Base-by-base conservation (phyloP, 2,888 invertebrate genomes). In the Stenotaenia linearis region DNA sequence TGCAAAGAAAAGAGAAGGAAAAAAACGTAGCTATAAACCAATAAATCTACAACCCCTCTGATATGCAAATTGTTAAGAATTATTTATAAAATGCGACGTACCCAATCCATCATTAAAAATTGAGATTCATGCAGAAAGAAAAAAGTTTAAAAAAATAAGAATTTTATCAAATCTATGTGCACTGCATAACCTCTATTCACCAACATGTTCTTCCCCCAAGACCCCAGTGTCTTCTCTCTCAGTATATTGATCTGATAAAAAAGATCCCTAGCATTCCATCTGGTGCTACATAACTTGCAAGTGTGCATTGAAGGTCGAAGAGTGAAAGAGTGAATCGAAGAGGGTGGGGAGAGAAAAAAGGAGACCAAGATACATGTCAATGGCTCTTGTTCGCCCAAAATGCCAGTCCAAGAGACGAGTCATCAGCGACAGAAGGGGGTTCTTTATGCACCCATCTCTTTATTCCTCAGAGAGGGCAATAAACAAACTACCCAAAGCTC, bases 81-180 rank as follows among this genome's bases (percentile, higher is more conserved):
- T 61, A 61, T 61, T 61, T 61, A 61, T 61, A 61, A 61, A 61
- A 61, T 61, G 25, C 25, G 61, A 61, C 61, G 25, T 61, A 61
- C 6, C 61, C 61, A 61, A 61, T 61, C 25, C 61, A 61, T 61
- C 61, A 61, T 61, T 61, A 61, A 61, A 23, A 9, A 61, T 61
- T 61, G 61, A 61, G 61, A 61, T 61, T 25, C 25, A 61, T 45
- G n/a, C 5, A 45, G 12, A 25, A 61, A 61, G 25, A 61, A 61
- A 61, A 61, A 61, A 25, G 10, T n/a, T n/a, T n/a, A 61, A 23
- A 23, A 12, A 61, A 61, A 61, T 5, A 25, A 25, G 25, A 61
- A 61, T 61, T 61, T 61, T 61, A 61, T 61, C 61, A 61, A 61
- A 61, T 61, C 61, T 61, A 61, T 61, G 61, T 61, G 61, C 61